Base-by-base conservation (phyloP, 2,113 vertebrate genomes). In the Eolophus roseicapilla region DNA sequence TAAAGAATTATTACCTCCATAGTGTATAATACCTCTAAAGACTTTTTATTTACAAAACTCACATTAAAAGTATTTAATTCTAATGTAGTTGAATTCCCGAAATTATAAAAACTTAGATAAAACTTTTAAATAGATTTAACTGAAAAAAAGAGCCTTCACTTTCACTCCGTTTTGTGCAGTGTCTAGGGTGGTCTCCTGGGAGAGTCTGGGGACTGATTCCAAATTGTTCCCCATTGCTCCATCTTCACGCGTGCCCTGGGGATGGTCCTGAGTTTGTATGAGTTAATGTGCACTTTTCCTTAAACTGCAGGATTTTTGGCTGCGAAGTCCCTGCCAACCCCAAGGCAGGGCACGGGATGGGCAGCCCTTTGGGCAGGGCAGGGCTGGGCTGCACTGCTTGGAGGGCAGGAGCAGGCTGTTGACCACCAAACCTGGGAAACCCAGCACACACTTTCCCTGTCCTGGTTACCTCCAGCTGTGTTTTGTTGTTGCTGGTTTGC, bases 301-400 rank as follows among this genome's bases (percentile, higher is more conserved):
- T 8, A 11, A 43, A 13, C 11, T 21, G 8, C 10, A 69, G 57
- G 6, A 2, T 55, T 55, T 65, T 85, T 55, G n/a, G 11, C 28
- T 8, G 1, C 6, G 28, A 79, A 5, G 6, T 19, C 43, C 24
- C 19, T 68, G 43, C 8, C 21, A 27, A 6, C n/a, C 21, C n/a
- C 21, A 16, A 24, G 9, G 9, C 33, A 39, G 19, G 11, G 7
- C n/a, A 37, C 0, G 8, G 69, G n/a, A 35, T 29, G 43, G 0
- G 3, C 29, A 71, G 19, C 10, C 33, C 46, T 71, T 75, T 3
- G 14, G 20, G 10, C 46, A 49, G 43, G 9, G 8, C 27, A 33
- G 39, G n/a, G 24, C 24, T 65, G 44, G 24, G 25, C 10, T 50
- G 33, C 21, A 7, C 50, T n/a, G 6, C 41, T 12, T 14, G 37